A percentile compares a stretch with the other conserved stretches of the same genome.
Evolutionary conservation across 2,797 vertebrate species (phyloP).

Genomic region (Neosilurus hyrtlii): DNA sequence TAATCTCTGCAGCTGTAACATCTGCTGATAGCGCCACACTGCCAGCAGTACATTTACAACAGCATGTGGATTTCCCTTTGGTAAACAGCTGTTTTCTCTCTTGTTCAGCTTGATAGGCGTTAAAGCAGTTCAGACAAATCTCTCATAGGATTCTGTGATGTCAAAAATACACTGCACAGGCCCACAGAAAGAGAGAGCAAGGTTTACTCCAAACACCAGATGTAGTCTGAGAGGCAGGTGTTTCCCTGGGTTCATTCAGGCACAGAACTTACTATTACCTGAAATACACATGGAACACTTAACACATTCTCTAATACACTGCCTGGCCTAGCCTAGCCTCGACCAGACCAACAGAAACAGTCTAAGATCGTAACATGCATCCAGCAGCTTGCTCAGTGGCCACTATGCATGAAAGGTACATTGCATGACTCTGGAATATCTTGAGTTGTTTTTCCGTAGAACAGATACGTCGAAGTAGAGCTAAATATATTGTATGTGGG

Average conservation of each 20-base stretch:
- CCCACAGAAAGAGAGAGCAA: neutral
- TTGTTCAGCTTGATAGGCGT: neutral
- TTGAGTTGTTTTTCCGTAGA: no score
- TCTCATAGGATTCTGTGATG: neutral
- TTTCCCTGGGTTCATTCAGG: neutral
- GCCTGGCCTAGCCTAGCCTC: no score
- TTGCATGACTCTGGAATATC: no score
- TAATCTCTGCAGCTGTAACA: constrained; percentile 7
- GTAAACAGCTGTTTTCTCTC: constrained; percentile 29
- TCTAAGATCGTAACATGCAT: no score
- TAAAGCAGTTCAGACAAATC: neutral
- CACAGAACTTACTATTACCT: no score
- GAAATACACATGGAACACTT: no score
- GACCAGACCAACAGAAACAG: no score
- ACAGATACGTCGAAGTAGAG: no score
- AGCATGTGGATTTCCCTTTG: constrained; percentile 17
- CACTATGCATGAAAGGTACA: no score
- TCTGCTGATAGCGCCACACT: constrained; percentile 3
- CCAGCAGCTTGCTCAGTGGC: no score
- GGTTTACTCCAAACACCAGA: neutral
- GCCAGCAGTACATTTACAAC: constrained; percentile 11
- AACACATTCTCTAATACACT: no score
- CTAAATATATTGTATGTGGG: no score
- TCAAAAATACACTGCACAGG: neutral
- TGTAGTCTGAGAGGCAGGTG: neutral